Percentiles rank a stretch among this genome's conserved stretches.
Conservation (phyloP, 2,888 invertebrate species). For the Cataglyphis rosenhaueri region DNA sequence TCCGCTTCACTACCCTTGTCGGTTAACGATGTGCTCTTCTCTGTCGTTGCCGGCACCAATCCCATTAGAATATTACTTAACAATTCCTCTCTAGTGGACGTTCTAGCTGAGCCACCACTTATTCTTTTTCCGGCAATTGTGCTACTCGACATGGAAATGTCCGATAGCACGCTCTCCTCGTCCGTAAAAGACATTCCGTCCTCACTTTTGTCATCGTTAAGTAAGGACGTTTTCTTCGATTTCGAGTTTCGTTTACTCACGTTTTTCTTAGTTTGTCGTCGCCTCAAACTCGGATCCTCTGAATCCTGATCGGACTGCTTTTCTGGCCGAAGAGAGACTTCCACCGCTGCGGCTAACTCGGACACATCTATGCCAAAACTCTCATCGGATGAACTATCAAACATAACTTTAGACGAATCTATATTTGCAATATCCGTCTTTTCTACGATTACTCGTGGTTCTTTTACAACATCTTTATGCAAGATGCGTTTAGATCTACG, state of each 20-base stretch:
- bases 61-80: slow-evolving; percentile 73
- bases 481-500: slow-evolving; percentile 76
- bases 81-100: slow-evolving; percentile 71
- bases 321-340: slow-evolving; percentile 79
- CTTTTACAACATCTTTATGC: slow-evolving; percentile 71
- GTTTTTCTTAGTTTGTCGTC: slow-evolving; percentile 23
- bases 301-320: slow-evolving; percentile 59
- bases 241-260: slow-evolving; percentile 31
- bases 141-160: slow-evolving; percentile 78
- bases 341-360: slow-evolving; percentile 78
- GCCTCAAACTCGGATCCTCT: slow-evolving; percentile 36
- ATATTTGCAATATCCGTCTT: slow-evolving; percentile 81
- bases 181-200: slow-evolving; percentile 72
- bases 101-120: slow-evolving; percentile 9
- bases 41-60: slow-evolving; percentile 53
- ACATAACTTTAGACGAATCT: slow-evolving; percentile 76
- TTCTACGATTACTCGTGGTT: slow-evolving; percentile 75
- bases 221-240: slow-evolving; percentile 41
- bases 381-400: slow-evolving; percentile 83
- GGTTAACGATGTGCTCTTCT: slow-evolving; percentile 35
- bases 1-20: slow-evolving; percentile 72
- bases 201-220: slow-evolving; percentile 61
- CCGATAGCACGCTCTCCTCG: slow-evolving; percentile 78
- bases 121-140: slow-evolving; percentile 53
- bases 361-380: slow-evolving; percentile 81